These are phyloP conservation scores for Rhagium mordax DNA, from an alignment of 2,888 invertebrate genomes.

Conservation along the genomic window DNA sequence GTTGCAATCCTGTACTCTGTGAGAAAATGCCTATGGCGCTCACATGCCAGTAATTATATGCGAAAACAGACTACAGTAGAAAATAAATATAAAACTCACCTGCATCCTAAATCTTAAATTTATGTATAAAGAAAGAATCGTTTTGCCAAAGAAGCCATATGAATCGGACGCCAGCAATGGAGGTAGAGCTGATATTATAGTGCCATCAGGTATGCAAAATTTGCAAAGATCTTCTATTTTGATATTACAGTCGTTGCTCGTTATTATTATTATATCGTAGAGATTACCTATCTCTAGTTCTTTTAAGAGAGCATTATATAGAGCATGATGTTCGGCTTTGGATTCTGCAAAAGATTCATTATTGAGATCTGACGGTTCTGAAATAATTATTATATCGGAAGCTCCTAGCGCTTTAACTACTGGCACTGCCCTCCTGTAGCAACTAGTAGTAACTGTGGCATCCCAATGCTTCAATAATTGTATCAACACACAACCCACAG, in stretches of 20 bases:
- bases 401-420: slow-evolving; percentile 74
- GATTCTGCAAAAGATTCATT: slow-evolving; percentile 43
- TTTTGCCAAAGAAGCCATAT: slow-evolving; percentile 70
- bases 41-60: too few relatives aligned
- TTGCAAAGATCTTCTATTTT: slow-evolving; percentile 53
- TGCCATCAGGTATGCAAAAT: slow-evolving; percentile 58
- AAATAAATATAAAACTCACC: slow-evolving; percentile 64
- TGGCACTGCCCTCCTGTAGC: slow-evolving; percentile 71
- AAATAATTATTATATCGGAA: slow-evolving; percentile 71
- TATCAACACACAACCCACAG: slow-evolving; percentile 74
- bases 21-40: too few relatives aligned
- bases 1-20: too few relatives aligned
- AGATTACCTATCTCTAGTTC: slow-evolving; percentile 62
- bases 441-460: slow-evolving; percentile 73
- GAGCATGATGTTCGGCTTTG: slow-evolving; percentile 35
- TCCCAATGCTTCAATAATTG: slow-evolving; percentile 75
- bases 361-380: slow-evolving; percentile 53
- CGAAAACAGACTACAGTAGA: too few relatives aligned
- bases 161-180: slow-evolving; percentile 71
- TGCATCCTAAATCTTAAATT: slow-evolving; percentile 67
- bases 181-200: slow-evolving; percentile 71
- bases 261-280: slow-evolving; percentile 65
- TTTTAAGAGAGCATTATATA: slow-evolving; percentile 51
- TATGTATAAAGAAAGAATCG: slow-evolving; percentile 70
- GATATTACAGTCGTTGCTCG: slow-evolving; percentile 57